Evolutionary conservation across 2,797 vertebrate species (phyloP).

Genomic region (Anabas testudineus): DNA sequence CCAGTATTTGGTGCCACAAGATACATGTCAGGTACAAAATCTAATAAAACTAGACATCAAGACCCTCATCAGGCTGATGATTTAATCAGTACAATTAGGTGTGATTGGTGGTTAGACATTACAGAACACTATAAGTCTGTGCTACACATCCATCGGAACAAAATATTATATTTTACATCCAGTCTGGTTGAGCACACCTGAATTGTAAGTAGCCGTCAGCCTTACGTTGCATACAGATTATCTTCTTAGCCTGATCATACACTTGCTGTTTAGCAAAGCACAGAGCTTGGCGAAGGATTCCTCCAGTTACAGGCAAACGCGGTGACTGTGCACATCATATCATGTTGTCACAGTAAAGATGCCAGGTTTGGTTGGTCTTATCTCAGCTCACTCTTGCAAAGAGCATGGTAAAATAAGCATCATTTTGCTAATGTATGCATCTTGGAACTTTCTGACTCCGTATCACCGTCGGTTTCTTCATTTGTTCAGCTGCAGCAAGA

Average conservation of each 20-base stretch:
- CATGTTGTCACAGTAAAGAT: not conserved
- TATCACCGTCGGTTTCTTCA: conserved; percentile 19
- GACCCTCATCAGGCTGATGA: no score
- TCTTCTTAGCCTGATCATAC: not conserved
- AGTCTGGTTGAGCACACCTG: not conserved
- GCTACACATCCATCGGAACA: not conserved
- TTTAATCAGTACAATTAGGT: no score
- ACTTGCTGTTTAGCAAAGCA: conserved; percentile 4
- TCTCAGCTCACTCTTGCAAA: not conserved
- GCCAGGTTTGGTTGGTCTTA: not conserved
- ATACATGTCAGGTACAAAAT: not conserved
- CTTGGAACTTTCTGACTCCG: not conserved
- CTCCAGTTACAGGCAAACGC: not conserved
- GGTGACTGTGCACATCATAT: not conserved
- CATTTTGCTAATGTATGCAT: not conserved
- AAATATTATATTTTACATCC: not conserved
- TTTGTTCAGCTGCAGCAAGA: conserved; percentile 38
- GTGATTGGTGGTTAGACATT: not conserved
- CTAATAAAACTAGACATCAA: no score
- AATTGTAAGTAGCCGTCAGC: conserved; percentile 1
- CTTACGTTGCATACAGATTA: not conserved
- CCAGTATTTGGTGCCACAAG: not conserved
- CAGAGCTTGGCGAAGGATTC: not conserved
- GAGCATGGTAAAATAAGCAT: no score
- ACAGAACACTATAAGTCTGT: not conserved